Evolutionary conservation across 2,113 vertebrate species (phyloP), one percentile per base, ranked within the genome.

Genomic region (Tricholaema leucomelas): DNA sequence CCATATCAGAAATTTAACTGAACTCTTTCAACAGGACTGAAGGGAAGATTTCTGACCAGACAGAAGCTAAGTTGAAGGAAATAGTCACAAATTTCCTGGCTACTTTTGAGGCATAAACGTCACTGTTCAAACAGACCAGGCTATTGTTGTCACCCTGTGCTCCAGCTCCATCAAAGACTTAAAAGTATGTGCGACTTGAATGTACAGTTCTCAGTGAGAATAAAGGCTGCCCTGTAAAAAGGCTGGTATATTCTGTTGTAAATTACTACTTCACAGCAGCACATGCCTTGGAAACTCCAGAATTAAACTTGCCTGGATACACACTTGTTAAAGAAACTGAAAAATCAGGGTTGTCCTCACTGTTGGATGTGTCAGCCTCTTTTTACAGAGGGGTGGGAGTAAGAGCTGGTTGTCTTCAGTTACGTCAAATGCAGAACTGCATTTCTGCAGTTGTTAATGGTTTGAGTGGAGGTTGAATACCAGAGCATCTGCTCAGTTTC

Each of bases 51-150:
- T 99, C 98, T 30, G 98, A 99, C 86, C 97, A 98, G 92, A 97
- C 98, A 19, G 99, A 99, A 73, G 97, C 97, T 4, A 99, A 99
- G 94, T 92, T 99, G 97, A 99, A 99, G 97, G 98, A 99, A 96
- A 90, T 98, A 73, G 99, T 99, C 81, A 97, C 98, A 69, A 98
- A 50, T 94, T 99, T 99, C 97, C 95, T 99, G 97, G 97, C 99
- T 94, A 99, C 98, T 95, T 99, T 99, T 13, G 99, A 99, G 96
- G 98, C 97, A 94, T 98, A 97, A 98, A 92, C 91, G 48, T 85
- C 27, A 56, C 91, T 79, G 86, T 96, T 97, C 28, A 54, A 28
- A 35, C 23, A 75, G 80, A 71, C 40, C 70, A 67, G 94, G 89
- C 79, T 91, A 42, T 88, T 88, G 89, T 93, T 92, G 93, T 97